Evolutionary conservation across 53 echinoderm and acorn worm genomes (phyloP).

Genomic region (Apostichopus leukothele): DNA sequence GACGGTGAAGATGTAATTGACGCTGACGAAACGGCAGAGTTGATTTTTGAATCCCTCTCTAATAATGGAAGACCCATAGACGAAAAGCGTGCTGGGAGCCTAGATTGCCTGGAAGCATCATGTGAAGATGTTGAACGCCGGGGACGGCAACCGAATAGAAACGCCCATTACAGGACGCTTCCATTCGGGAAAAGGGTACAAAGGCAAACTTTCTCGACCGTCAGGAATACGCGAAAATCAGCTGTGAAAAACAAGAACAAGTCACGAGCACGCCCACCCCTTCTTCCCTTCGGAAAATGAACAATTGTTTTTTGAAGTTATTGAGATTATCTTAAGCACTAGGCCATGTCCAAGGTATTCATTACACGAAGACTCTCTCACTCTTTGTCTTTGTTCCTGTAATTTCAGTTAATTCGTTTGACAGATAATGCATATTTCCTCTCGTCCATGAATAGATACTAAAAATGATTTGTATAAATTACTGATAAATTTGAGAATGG

Average conservation of each 20-base stretch:
- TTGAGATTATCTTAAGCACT: neutral
- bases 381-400: neutral
- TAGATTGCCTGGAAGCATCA: conserved; percentile 28
- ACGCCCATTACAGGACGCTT: conserved; percentile 44
- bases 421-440: neutral
- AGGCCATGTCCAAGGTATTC: conserved; percentile 14
- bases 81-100: conserved; percentile 9
- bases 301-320: neutral
- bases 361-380: neutral
- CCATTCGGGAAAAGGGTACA: conserved; percentile 44
- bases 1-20: conserved; percentile 7
- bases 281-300: conserved; percentile 45
- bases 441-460: neutral
- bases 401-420: neutral
- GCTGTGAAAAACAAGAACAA: conserved; percentile 24
- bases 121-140: conserved; percentile 22
- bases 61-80: conserved; percentile 28
- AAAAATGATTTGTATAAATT: too few relatives aligned
- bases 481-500: too few relatives aligned
- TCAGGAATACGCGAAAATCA: conserved; percentile 34
- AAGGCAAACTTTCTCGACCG: conserved; percentile 13
- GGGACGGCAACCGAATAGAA: conserved; percentile 3
- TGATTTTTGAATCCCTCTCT: conserved; percentile 22
- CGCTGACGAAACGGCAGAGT: neutral
- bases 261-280: conserved; percentile 4